Conservation (phyloP, 2,113 vertebrate genomes). For the Phalacrocorax brasilianus region DNA sequence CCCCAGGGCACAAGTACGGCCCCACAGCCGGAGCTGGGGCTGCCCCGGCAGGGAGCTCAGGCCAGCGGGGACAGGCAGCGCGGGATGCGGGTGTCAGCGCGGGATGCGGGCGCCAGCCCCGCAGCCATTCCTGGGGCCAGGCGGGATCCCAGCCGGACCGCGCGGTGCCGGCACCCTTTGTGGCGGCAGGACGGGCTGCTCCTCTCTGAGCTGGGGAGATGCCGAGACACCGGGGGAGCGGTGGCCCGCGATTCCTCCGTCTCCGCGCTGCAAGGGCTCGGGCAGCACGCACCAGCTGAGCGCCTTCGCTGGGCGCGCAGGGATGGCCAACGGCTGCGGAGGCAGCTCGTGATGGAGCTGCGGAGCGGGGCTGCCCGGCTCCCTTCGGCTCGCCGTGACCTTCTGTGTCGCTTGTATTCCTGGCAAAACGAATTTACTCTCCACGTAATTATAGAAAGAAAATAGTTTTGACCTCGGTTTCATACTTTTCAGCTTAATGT, state of each 20-base stretch:
- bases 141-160: neutral
- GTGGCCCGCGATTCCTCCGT: neutral
- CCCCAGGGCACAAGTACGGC: neutral
- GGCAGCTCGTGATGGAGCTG: neutral
- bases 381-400: neutral
- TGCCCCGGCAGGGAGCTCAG: neutral
- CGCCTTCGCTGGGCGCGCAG: neutral
- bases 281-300: neutral
- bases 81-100: neutral
- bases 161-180: neutral
- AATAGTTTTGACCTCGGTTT: conserved; percentile 54
- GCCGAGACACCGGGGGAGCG: neutral
- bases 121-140: neutral
- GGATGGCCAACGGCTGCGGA: neutral
- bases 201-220: neutral
- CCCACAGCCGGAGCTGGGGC: neutral
- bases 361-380: neutral
- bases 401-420: neutral
- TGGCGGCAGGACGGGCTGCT: neutral
- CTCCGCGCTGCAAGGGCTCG: neutral
- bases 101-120: neutral
- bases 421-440: conserved; percentile 42
- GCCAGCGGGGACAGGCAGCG: neutral
- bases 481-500: conserved; percentile 47
- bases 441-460: conserved; percentile 55